These are phyloP conservation scores for Sepiola atlantica DNA, from an alignment of 2,888 invertebrate species.

Conservation along the genomic window DNA sequence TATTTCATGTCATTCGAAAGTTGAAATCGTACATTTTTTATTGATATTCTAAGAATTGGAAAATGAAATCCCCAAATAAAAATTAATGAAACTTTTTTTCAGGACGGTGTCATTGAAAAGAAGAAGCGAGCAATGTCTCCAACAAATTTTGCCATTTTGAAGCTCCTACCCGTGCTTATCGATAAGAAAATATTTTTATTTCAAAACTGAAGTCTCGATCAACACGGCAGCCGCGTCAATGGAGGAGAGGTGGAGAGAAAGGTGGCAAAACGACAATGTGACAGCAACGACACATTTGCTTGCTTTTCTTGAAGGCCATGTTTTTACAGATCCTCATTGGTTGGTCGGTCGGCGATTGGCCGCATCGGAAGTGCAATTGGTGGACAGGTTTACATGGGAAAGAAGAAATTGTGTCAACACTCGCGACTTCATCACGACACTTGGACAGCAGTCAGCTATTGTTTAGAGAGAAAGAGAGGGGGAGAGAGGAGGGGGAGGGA, in stretches of 20 bases:
- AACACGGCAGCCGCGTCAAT: background rate
- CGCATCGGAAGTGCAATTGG: background rate
- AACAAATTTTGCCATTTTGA: background rate
- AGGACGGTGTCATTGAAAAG: too few relatives aligned
- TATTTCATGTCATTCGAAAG: too few relatives aligned
- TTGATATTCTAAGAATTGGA: too few relatives aligned
- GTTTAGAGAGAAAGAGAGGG: background rate
- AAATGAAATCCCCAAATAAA: too few relatives aligned
- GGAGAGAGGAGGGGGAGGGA: too few relatives aligned
- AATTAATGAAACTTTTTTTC: too few relatives aligned
- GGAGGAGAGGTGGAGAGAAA: background rate
- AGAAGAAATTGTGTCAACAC: constrained; percentile 32
- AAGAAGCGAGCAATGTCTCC: too few relatives aligned
- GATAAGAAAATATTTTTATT: background rate
- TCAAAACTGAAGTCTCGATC: background rate
- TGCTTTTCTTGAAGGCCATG: background rate
- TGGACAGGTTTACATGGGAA: constrained; percentile 13
- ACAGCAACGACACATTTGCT: background rate
- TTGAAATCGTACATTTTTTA: too few relatives aligned
- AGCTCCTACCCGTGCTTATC: background rate
- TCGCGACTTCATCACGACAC: background rate
- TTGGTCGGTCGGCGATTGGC: background rate
- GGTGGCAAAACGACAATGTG: background rate
- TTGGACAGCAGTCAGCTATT: background rate
- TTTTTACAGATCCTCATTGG: background rate